Percentiles rank a stretch among this genome's conserved stretches.
Evolutionary conservation across 2,113 vertebrate species (phyloP).

Genomic region (Microcebus lehilahytsara): DNA sequence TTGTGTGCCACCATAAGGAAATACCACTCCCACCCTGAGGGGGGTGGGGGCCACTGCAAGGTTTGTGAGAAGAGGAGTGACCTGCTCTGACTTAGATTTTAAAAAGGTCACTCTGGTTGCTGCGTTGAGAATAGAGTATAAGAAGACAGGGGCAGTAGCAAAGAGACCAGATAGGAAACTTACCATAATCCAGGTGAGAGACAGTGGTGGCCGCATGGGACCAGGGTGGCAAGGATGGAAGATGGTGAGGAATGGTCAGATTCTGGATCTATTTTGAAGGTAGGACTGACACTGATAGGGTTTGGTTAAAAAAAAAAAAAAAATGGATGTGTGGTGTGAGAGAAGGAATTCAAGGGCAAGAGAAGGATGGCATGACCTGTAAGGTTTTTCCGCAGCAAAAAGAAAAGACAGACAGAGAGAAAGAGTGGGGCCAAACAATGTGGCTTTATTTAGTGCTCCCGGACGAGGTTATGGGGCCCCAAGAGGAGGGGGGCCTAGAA

Average conservation of each 20-base stretch:
- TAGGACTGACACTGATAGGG: too few species aligned
- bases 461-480: too few species aligned
- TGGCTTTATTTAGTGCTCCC: too few species aligned
- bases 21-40: background rate
- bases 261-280: background rate
- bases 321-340: background rate
- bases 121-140: background rate
- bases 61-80: background rate
- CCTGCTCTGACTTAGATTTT: background rate
- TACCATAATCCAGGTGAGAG: background rate
- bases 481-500: too few species aligned
- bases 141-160: background rate
- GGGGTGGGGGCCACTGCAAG: background rate
- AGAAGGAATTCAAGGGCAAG: background rate
- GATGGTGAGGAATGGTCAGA: background rate
- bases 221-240: background rate
- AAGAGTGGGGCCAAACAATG: too few species aligned
- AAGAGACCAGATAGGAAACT: background rate
- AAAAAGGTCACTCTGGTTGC: background rate
- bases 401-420: too few species aligned
- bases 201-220: background rate
- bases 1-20: background rate
- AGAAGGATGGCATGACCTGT: background rate
- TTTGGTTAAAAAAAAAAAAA: background rate
- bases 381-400: too few species aligned